These are phyloP conservation scores for Corythucha ciliata DNA, from an alignment of 2,888 invertebrate genomes.

Conservation along the genomic window DNA sequence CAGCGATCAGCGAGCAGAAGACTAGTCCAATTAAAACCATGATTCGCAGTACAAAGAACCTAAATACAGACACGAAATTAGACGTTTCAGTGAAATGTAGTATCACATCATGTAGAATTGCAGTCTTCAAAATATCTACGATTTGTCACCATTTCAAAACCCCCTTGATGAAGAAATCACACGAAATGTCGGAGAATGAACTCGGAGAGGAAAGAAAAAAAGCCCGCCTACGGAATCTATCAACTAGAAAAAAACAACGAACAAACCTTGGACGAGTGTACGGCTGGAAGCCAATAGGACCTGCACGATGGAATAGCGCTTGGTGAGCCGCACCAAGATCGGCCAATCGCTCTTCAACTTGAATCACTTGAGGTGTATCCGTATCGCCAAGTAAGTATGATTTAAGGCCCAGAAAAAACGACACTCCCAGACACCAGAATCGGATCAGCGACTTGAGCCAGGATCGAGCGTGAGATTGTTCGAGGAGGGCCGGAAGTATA, in stretches of 20 bases:
- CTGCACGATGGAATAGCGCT: slow-evolving; percentile 72
- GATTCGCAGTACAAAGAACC: slow-evolving; percentile 63
- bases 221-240: no score
- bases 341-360: slow-evolving; percentile 21
- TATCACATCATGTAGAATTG: no score
- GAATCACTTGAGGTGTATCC: slow-evolving; percentile 37
- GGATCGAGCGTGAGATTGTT: slow-evolving; percentile 89
- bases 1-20: slow-evolving; percentile 72
- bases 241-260: no score
- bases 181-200: no score
- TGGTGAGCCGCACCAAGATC: slow-evolving; percentile 72
- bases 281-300: slow-evolving; percentile 76
- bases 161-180: no score
- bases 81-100: no score
- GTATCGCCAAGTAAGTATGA: slow-evolving; percentile 80
- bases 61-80: background rate
- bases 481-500: slow-evolving; percentile 87
- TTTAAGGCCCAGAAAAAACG: slow-evolving; percentile 67
- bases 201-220: no score
- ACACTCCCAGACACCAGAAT: slow-evolving; percentile 75
- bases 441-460: slow-evolving; percentile 87
- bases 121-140: no score
- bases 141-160: no score
- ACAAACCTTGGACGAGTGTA: slow-evolving; percentile 15
- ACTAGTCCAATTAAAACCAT: slow-evolving; percentile 61